Evolutionary conservation across 2,888 invertebrate species (phyloP).

Genomic region (Colletes collaris): DNA sequence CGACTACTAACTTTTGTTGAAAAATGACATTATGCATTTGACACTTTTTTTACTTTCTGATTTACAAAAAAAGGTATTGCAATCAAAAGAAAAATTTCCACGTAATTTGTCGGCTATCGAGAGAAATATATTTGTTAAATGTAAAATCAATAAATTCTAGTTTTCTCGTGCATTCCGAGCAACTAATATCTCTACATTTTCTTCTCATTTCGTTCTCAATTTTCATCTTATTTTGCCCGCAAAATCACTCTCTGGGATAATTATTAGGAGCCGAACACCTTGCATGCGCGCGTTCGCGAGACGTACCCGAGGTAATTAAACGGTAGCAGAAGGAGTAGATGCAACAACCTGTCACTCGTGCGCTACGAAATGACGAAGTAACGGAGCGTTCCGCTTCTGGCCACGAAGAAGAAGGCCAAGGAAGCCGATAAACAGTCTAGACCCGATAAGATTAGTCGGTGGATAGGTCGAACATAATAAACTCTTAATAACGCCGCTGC

Average conservation of each 20-base stretch:
- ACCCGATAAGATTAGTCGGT: constrained; percentile 60
- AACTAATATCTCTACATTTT: too few species aligned
- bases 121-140: too few species aligned
- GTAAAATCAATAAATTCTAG: too few species aligned
- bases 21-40: too few species aligned
- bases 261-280: not conserved
- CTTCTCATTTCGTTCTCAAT: too few species aligned
- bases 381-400: constrained; percentile 30
- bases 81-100: too few species aligned
- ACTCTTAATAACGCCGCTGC: constrained; percentile 53
- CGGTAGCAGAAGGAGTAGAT: constrained; percentile 10
- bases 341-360: constrained; percentile 45
- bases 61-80: too few species aligned
- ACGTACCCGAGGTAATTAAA: not conserved
- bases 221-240: not conserved
- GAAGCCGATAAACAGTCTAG: constrained; percentile 62
- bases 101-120: too few species aligned
- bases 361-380: constrained; percentile 43
- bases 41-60: too few species aligned
- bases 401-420: constrained; percentile 45
- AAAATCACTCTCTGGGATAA: not conserved
- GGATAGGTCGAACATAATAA: constrained; percentile 63
- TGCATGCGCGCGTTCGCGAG: not conserved
- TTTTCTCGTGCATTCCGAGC: too few species aligned
- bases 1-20: too few species aligned